phyloP scores from a whole-genome alignment of 1,140 invertebrate genomes.

The Cephus cinctus region DNA sequence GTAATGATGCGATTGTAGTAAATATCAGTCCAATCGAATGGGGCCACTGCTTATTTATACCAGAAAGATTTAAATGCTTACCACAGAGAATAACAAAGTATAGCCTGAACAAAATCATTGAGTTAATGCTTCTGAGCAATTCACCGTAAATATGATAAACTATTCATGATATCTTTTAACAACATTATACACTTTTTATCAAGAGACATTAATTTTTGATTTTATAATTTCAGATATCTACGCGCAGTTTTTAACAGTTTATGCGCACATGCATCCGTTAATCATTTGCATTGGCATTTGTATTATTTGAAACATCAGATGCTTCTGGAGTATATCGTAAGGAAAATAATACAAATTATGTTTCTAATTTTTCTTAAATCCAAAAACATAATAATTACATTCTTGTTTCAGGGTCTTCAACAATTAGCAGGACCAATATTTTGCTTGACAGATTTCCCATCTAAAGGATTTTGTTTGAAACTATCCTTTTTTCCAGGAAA shows the following conservation, averaged over 20 bases:
- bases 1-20: conserved; percentile 55
- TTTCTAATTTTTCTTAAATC: conserved; percentile 8
- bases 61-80: conserved; percentile 56
- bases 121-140: conserved; percentile 55
- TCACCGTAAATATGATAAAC: conserved; percentile 50
- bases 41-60: conserved; percentile 67
- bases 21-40: conserved; percentile 73
- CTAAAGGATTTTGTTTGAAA: conserved; percentile 66
- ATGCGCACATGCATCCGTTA: conserved; percentile 77
- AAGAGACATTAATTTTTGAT: too few relatives aligned
- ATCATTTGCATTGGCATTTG: conserved; percentile 77
- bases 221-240: conserved; percentile 47
- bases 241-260: conserved; percentile 74
- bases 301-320: conserved; percentile 67
- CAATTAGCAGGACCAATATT: conserved; percentile 56
- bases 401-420: conserved; percentile 54
- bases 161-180: conserved; percentile 7
- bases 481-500: conserved; percentile 41
- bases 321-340: conserved; percentile 66
- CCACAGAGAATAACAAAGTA: conserved; percentile 61
- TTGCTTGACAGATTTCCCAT: conserved; percentile 57
- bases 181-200: too few relatives aligned
- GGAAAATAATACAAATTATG: conserved; percentile 36
- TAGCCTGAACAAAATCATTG: conserved; percentile 53
- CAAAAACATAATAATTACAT: conserved; percentile 8